Conservation (phyloP, 1,140 invertebrate genomes). For the Orius laevigatus region DNA sequence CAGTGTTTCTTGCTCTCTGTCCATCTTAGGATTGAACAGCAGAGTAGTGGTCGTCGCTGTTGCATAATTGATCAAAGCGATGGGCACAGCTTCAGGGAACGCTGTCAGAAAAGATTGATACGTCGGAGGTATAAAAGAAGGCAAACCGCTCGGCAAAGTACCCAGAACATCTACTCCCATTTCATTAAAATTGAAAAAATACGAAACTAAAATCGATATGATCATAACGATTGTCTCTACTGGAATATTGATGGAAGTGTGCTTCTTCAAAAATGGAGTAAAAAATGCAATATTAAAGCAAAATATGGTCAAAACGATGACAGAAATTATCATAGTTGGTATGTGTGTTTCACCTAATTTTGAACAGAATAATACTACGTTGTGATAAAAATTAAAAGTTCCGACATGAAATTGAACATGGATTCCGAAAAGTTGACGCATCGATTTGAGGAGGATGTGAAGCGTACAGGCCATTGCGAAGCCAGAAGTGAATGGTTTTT, state of each 20-base stretch:
- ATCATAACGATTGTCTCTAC: constrained; percentile 12
- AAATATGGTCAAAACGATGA: constrained; percentile 8
- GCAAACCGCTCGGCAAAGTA: constrained; percentile 11
- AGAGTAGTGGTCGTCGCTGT: constrained; percentile 6
- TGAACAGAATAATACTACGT: constrained; percentile 1
- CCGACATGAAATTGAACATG: constrained; percentile 11
- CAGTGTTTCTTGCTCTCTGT: constrained; percentile 10
- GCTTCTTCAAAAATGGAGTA: constrained; percentile 6
- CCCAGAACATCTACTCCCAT: constrained; percentile 10
- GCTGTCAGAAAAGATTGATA: neutral
- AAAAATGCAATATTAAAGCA: no score
- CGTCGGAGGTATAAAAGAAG: neutral
- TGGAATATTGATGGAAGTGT: constrained; percentile 8
- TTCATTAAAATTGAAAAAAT: constrained; percentile 7
- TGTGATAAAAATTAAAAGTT: constrained; percentile 5
- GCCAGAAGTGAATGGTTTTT: constrained; percentile 8
- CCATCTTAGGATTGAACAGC: constrained; percentile 5
- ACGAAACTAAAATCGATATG: constrained; percentile 8
- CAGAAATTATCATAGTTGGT: constrained; percentile 6
- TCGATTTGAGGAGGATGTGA: constrained; percentile 12
- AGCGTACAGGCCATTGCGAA: constrained; percentile 9
- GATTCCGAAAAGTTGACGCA: constrained; percentile 8
- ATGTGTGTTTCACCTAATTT: constrained; percentile 7
- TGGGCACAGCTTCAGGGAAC: constrained; percentile 1
- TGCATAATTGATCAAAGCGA: constrained; percentile 9